Evolutionary conservation across 35 echinoderm and acorn worm genomes (phyloP).

Genomic region (Lytechinus pictus): DNA sequence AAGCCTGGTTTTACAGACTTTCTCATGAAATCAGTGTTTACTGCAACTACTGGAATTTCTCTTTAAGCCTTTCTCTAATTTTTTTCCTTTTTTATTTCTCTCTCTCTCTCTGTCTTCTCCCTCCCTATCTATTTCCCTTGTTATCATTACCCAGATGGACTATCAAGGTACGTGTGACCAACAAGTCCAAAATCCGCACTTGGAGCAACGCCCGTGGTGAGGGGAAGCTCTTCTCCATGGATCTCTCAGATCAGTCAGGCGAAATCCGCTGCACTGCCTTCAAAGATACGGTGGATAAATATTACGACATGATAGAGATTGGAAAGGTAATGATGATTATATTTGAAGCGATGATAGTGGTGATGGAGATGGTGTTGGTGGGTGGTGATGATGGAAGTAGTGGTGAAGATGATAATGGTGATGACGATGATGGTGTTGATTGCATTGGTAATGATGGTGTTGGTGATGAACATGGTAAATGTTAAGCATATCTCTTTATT

Average conservation of each 20-base stretch:
- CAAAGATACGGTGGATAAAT: constrained; percentile 86
- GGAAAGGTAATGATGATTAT: constrained; percentile 71
- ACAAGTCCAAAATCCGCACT: constrained; percentile 71
- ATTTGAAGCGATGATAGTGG: neutral
- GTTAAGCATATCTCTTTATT: neutral
- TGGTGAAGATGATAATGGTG: neutral
- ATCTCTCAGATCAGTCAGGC: constrained; percentile 82
- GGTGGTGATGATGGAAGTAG: neutral
- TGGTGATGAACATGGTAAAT: neutral
- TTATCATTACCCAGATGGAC: constrained; percentile 73
- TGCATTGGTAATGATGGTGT: neutral
- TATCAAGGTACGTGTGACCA: constrained; percentile 90
- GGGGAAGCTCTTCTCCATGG: constrained; percentile 99
- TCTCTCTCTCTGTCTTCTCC: neutral
- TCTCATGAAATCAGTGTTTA: no score
- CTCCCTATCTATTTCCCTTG: neutral
- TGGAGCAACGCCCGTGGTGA: constrained; percentile 97
- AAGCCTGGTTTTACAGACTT: no score
- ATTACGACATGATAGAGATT: constrained; percentile 82
- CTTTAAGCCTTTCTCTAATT: no score
- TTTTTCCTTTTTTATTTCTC: neutral
- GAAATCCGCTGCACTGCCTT: constrained; percentile 96
- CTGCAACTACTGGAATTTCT: neutral
- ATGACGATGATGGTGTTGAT: neutral
- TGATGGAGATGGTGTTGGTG: neutral